phyloP scores from a whole-genome alignment of 2,888 invertebrate species.

The Phaonia tiefii region DNA sequence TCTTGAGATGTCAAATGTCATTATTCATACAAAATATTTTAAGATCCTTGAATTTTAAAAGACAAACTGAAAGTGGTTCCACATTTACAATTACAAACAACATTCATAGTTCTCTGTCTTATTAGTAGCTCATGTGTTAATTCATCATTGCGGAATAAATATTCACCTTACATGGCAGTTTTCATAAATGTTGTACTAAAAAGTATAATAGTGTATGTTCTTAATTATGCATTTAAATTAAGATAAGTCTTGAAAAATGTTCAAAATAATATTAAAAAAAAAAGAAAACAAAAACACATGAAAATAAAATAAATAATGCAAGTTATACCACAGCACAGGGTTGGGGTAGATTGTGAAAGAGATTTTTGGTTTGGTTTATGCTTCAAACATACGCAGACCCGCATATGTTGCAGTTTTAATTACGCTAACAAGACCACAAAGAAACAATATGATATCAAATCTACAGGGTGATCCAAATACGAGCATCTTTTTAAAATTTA shows the following conservation, averaged over 20 bases:
- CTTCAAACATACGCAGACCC: conserved; percentile 62
- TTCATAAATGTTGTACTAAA: conserved; percentile 33
- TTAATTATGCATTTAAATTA: conserved; percentile 58
- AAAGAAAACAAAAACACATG: background rate
- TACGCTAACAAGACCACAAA: conserved; percentile 74
- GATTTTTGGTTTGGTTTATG: background rate
- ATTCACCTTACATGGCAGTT: no score
- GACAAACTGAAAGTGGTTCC: no score
- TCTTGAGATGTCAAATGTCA: no score
- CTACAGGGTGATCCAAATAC: no score
- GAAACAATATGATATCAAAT: conserved; percentile 51
- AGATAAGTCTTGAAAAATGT: conserved; percentile 16
- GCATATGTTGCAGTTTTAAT: conserved; percentile 76
- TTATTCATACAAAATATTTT: no score
- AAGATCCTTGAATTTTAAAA: no score
- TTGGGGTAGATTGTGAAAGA: background rate
- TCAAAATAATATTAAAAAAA: conserved; percentile 7
- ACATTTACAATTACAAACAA: no score
- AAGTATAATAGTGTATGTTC: conserved; percentile 57
- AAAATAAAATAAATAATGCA: no score
- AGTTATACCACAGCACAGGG: conserved; percentile 1
- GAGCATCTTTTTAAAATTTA: no score
- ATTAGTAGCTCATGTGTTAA: no score
- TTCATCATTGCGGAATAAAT: no score
- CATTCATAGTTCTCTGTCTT: no score